These are phyloP conservation scores for Zootermopsis nevadensis DNA, from an alignment of 2,888 invertebrate species.

Conservation along the genomic window DNA sequence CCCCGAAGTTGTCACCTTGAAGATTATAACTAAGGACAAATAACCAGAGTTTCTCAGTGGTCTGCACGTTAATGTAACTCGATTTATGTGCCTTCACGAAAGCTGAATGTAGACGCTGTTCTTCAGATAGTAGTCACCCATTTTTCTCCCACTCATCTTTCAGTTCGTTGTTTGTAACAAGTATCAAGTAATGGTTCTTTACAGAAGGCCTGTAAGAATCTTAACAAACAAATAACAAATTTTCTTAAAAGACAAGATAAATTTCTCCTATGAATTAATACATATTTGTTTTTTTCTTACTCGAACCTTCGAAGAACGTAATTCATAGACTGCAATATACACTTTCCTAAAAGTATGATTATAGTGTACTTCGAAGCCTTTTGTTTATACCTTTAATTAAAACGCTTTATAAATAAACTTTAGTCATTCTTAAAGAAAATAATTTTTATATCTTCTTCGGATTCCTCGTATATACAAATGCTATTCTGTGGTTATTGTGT, in stretches of 20 bases:
- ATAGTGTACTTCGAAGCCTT: neutral
- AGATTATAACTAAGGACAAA: neutral
- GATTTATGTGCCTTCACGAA: neutral
- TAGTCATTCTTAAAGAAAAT: neutral
- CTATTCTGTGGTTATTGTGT: too few species aligned
- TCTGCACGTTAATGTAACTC: constrained; percentile 4
- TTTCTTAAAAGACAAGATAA: neutral
- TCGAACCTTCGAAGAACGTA: neutral
- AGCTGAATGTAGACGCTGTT: neutral
- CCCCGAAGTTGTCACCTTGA: neutral
- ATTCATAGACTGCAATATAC: neutral
- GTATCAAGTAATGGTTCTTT: neutral
- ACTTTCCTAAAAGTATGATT: neutral
- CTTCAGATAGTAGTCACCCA: neutral
- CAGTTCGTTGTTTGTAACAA: neutral
- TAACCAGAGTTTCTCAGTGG: neutral
- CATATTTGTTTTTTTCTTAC: neutral
- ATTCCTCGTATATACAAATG: too few species aligned
- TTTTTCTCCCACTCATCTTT: neutral
- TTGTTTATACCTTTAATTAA: neutral
- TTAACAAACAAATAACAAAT: neutral
- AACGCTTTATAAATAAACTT: neutral
- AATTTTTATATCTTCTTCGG: neutral
- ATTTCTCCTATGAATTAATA: neutral
- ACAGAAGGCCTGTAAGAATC: neutral